A percentile compares a stretch with the other conserved stretches of the same genome.
These are phyloP conservation scores for Scyliorhinus canicula DNA, from an alignment of 2,797 vertebrate species.

Conservation along the genomic window DNA sequence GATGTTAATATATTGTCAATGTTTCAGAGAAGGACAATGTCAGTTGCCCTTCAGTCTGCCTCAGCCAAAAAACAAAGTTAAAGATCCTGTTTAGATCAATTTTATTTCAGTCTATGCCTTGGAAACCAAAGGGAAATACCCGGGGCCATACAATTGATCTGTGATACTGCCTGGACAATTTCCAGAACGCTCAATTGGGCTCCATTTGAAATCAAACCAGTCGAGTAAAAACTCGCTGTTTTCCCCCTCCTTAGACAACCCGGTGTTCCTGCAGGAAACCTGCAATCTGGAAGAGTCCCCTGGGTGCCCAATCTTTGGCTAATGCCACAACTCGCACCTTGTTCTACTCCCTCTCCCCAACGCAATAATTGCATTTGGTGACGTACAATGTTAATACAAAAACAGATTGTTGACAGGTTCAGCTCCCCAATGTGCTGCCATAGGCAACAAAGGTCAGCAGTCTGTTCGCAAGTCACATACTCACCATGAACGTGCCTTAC, in stretches of 20 bases:
- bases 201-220: not conserved
- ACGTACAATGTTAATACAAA: not conserved
- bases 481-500: not conserved
- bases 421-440: not conserved
- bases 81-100: not conserved
- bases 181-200: too few relatives aligned
- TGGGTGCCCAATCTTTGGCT: not conserved
- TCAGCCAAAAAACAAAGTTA: not conserved
- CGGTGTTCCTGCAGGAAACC: not conserved
- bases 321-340: not conserved
- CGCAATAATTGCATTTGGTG: conserved; percentile 9
- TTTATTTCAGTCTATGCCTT: not conserved
- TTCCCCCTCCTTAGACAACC: not conserved
- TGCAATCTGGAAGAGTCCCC: not conserved
- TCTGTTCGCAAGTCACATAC: not conserved
- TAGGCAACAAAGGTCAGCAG: not conserved
- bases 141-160: not conserved
- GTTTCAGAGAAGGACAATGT: not conserved
- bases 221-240: not conserved
- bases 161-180: not conserved
- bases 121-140: not conserved
- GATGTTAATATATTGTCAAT: not conserved
- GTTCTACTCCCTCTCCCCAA: not conserved
- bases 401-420: not conserved
- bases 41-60: too few relatives aligned